Percentiles rank a stretch among this genome's conserved stretches.
These are phyloP conservation scores for Papilio machaon DNA, from an alignment of 1,140 invertebrate species.

Conservation along the genomic window DNA sequence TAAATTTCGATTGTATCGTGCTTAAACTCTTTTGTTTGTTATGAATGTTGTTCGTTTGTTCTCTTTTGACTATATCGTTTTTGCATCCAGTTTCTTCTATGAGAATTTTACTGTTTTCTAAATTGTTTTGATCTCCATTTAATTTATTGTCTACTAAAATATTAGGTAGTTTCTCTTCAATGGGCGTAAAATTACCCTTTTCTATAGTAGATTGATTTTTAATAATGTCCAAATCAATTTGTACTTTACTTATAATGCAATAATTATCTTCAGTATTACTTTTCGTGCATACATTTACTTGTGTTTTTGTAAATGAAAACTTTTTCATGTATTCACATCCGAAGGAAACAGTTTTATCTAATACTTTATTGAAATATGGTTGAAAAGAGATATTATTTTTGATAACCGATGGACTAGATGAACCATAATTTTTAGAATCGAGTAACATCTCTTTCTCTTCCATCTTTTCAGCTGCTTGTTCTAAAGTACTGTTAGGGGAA, in stretches of 20 bases:
- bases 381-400: background rate
- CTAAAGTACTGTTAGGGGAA: background rate
- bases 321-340: conserved; percentile 45
- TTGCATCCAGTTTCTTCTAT: background rate
- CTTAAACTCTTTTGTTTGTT: background rate
- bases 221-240: conserved; percentile 44
- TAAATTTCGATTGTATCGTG: background rate
- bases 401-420: background rate
- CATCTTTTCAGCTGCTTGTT: background rate
- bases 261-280: conserved; percentile 46
- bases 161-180: background rate
- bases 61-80: background rate
- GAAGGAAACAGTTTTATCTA: background rate
- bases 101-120: background rate
- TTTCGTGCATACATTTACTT: conserved; percentile 56
- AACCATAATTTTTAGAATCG: background rate
- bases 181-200: background rate
- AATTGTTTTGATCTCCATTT: background rate
- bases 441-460: background rate
- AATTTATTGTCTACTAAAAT: background rate
- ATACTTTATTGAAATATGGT: background rate
- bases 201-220: conserved; percentile 16
- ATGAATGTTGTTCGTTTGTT: background rate
- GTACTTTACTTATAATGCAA: conserved; percentile 59
- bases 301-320: conserved; percentile 50